Conservation (phyloP, 2,888 invertebrate species). For the Linnaemya tessellans region DNA sequence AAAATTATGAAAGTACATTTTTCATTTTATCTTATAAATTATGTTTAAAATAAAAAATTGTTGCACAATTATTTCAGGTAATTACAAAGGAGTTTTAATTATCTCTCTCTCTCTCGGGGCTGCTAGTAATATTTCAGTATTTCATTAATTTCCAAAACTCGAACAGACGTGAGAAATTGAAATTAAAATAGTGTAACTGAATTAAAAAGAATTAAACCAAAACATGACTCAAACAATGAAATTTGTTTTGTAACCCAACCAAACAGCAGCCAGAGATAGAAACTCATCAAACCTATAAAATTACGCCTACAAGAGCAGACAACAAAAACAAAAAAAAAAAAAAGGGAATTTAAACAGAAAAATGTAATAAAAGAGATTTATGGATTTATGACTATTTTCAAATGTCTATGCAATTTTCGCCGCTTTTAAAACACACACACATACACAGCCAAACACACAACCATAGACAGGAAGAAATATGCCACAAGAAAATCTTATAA, state of each 20-base stretch:
- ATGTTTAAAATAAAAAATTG: neutral
- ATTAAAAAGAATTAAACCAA: slow-evolving; percentile 39
- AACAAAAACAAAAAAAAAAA: neutral
- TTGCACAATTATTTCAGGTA: slow-evolving; percentile 39
- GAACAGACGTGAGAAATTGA: slow-evolving; percentile 62
- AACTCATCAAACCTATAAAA: slow-evolving; percentile 24
- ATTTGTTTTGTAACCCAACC: neutral
- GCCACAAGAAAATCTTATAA: neutral
- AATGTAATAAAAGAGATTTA: slow-evolving; percentile 72
- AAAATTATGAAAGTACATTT: neutral
- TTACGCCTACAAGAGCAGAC: slow-evolving; percentile 55
- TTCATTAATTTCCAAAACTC: slow-evolving; percentile 21
- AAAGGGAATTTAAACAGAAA: slow-evolving; percentile 30
- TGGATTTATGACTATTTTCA: slow-evolving; percentile 71
- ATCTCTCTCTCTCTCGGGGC: neutral
- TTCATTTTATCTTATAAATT: neutral
- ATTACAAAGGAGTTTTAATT: slow-evolving; percentile 48
- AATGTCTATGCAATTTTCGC: slow-evolving; percentile 70
- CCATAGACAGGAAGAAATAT: neutral
- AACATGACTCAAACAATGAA: slow-evolving; percentile 57
- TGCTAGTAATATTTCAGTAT: neutral
- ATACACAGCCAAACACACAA: neutral
- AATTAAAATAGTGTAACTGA: slow-evolving; percentile 54
- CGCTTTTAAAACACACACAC: slow-evolving; percentile 39
- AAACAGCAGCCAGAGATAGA: neutral